Conservation (phyloP, 2,888 invertebrate species). For the Aphelenchoides bicaudatus region DNA sequence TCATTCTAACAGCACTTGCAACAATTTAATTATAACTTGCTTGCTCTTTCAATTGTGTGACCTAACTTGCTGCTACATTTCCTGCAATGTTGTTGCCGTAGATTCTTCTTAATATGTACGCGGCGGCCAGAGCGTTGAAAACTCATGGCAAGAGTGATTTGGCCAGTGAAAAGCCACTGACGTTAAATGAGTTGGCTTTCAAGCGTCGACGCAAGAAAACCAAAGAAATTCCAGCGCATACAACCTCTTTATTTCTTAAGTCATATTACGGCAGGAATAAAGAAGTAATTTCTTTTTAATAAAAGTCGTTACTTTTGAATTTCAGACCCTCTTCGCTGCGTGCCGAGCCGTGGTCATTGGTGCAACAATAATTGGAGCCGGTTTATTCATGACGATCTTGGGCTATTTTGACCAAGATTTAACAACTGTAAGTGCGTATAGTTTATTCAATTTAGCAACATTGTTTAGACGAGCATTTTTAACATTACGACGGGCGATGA, state of each 20-base stretch:
- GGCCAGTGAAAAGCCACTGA: neutral
- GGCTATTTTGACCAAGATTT: conserved; percentile 65
- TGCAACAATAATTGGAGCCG: conserved; percentile 78
- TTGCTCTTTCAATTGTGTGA: neutral
- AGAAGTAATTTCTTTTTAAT: conserved; percentile 23
- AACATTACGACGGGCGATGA: conserved; percentile 28
- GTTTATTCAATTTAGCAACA: neutral
- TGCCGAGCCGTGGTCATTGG: conserved; percentile 85
- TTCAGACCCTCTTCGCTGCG: conserved; percentile 76
- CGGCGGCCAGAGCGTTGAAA: conserved; percentile 8
- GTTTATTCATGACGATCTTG: conserved; percentile 86
- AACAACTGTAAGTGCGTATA: conserved; percentile 38
- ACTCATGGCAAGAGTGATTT: neutral
- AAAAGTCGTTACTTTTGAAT: neutral
- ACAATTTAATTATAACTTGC: too few relatives aligned
- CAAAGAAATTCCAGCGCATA: conserved; percentile 17
- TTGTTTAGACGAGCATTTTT: conserved; percentile 24
- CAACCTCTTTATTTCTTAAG: conserved; percentile 30
- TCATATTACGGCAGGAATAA: conserved; percentile 34
- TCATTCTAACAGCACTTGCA: too few relatives aligned
- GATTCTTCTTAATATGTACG: conserved; percentile 4
- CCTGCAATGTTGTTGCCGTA: neutral
- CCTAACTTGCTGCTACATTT: conserved; percentile 1
- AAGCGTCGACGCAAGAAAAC: conserved; percentile 20
- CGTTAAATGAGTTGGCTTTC: conserved; percentile 20